Conservation (phyloP, 2,113 vertebrate genomes). For the Colius striatus region DNA sequence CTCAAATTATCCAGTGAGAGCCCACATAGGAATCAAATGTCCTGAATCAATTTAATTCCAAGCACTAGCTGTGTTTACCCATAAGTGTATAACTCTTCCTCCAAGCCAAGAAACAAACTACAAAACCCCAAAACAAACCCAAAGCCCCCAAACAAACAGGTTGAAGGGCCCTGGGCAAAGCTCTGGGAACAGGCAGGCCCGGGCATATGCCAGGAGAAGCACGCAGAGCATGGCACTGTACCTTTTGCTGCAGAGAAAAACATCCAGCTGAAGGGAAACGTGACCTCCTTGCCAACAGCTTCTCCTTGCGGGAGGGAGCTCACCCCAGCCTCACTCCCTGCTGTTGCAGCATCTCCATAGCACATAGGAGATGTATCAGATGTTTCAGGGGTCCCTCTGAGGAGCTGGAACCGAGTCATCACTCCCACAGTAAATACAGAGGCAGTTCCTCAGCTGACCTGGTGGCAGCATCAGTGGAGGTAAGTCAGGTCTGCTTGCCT, state of each 20-base stretch:
- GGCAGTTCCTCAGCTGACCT: neutral
- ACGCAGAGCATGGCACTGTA: fast-evolving
- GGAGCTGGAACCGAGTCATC: neutral
- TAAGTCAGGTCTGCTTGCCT: neutral
- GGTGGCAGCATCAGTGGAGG: neutral
- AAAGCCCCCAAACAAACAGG: neutral
- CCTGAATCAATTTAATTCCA: neutral
- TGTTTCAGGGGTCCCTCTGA: fast-evolving
- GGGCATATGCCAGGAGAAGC: neutral
- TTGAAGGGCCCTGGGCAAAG: neutral
- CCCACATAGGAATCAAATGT: neutral
- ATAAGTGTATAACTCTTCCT: neutral
- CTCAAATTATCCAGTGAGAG: neutral
- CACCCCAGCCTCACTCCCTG: fast-evolving
- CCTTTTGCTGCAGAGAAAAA: neutral
- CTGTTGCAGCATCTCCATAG: neutral
- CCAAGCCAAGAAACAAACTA: constrained; percentile 3
- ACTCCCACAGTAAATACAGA: neutral
- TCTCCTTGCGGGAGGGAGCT: neutral
- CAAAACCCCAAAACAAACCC: neutral
- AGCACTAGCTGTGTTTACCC: neutral
- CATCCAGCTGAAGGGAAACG: neutral
- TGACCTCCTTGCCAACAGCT: neutral
- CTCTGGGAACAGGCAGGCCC: neutral
- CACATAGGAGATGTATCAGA: fast-evolving